Evolutionary conservation across 2,797 vertebrate species (phyloP).

Genomic region (Microctenopoma lineatum): DNA sequence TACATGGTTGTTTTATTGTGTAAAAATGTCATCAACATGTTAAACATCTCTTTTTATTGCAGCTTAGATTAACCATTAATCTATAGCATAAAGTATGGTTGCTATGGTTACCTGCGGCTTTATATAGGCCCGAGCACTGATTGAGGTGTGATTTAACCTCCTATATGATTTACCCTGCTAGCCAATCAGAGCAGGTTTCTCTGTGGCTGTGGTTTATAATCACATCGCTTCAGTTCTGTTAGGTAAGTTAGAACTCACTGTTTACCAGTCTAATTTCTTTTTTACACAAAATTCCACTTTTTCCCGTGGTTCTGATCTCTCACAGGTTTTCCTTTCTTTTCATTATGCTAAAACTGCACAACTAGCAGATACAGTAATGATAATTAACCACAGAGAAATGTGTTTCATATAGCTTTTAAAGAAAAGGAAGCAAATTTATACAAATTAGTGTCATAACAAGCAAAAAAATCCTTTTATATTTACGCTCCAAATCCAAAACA

Average conservation of each 20-base stretch:
- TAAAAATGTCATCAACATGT: too few relatives aligned
- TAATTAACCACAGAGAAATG: slow-evolving; percentile 15
- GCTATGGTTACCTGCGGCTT: neutral
- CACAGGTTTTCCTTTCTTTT: neutral
- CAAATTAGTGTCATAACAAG: neutral
- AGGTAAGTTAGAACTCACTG: too few relatives aligned
- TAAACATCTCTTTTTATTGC: too few relatives aligned
- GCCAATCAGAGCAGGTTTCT: neutral
- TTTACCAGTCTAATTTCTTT: neutral
- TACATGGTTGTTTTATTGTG: too few relatives aligned
- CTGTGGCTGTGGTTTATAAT: neutral
- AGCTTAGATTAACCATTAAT: neutral
- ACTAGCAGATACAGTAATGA: slow-evolving; percentile 1
- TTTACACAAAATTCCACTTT: slow-evolving; percentile 14
- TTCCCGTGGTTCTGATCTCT: slow-evolving; percentile 37
- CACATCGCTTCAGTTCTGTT: neutral
- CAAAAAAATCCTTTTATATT: neutral
- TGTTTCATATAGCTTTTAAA: slow-evolving; percentile 16
- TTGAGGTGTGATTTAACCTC: neutral
- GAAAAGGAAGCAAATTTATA: neutral
- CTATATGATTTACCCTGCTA: neutral
- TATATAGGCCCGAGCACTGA: neutral
- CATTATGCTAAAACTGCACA: slow-evolving; percentile 19
- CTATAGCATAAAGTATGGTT: neutral
- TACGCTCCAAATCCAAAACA: neutral